Base-by-base conservation (phyloP, 2,797 vertebrate genomes). In the Ceyx erithaca region DNA sequence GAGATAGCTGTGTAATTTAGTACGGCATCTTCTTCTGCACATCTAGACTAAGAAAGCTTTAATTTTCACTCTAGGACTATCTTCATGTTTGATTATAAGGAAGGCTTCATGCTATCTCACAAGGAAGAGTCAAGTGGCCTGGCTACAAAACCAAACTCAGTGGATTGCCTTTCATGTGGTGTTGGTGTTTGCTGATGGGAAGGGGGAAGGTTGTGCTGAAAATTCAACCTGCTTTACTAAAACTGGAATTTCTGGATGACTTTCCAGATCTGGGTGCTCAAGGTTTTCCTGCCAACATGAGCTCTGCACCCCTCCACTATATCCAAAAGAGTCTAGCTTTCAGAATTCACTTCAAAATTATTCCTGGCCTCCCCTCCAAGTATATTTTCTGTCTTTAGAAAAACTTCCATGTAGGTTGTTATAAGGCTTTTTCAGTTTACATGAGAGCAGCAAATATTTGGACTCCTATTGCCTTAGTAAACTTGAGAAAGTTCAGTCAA, bases 181-280 rank as follows among this genome's bases (percentile, higher is more conserved):
- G 7, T 66, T 72, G 77, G n/a, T 61, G 25, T 78, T 3, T 80
- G 54, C 40, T 59, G 55, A 21, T 1, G 6, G n/a, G 35, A 19
- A 67, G n/a, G 12, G 59, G 26, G 11, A 49, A 25, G 13, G 54
- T 83, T 14, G 28, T 87, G 80, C 79, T 67, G 25, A 93, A 80
- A 80, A 85, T 87, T 85, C 62, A 58, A 3, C 20, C 12, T 2
- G 6, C 58, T 83, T 85, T 75, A 23, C 70, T 91, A 58, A 83
- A 91, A 71, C 76, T 87, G 62, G 80, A 91, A 71, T 89, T 91
- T 91, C 89, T 96, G 49, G 79, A 28, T 93, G 57, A 33, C 37
- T 37, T 37, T 18, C 6, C 35, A 33, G 28, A 61, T 61, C 35
- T 78, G 49, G 23, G 7, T 85, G 30, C 46, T 33, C 37, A 59